These are phyloP conservation scores for Chiroxiphia lanceolata DNA, from an alignment of 2,797 vertebrate genomes.

Conservation along the genomic window DNA sequence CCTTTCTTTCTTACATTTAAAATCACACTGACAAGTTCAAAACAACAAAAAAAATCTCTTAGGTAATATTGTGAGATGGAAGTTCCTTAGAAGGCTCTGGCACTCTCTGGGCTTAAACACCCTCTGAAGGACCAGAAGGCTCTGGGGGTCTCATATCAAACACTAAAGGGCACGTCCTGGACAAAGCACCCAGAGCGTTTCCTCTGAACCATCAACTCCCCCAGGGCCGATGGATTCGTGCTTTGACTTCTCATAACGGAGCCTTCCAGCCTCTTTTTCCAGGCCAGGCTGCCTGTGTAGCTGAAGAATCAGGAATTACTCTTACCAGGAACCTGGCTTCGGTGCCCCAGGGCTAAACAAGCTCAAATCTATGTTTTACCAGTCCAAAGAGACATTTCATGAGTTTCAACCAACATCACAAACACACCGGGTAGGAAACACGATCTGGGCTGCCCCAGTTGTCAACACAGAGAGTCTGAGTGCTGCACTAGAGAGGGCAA, in stretches of 20 bases:
- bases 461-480: not conserved
- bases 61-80: not conserved
- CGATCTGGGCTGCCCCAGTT: not conserved
- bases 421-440: not conserved
- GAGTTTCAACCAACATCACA: slow-evolving; percentile 40
- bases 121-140: not conserved
- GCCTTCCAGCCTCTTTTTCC: not conserved
- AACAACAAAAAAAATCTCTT: not conserved
- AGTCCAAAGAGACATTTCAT: slow-evolving; percentile 30
- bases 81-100: not conserved
- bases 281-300: not conserved
- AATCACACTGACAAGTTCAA: not conserved
- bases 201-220: not conserved
- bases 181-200: not conserved
- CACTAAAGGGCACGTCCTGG: not conserved
- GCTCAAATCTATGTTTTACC: slow-evolving; percentile 41
- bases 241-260: not conserved
- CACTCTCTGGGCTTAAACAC: not conserved
- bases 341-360: slow-evolving; percentile 46
- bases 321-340: not conserved
- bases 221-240: not conserved
- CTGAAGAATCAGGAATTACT: not conserved
- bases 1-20: not conserved
- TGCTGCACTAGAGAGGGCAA: not conserved
- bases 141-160: not conserved